Conservation (phyloP, 2,888 invertebrate species). For the Epinotia ramella region DNA sequence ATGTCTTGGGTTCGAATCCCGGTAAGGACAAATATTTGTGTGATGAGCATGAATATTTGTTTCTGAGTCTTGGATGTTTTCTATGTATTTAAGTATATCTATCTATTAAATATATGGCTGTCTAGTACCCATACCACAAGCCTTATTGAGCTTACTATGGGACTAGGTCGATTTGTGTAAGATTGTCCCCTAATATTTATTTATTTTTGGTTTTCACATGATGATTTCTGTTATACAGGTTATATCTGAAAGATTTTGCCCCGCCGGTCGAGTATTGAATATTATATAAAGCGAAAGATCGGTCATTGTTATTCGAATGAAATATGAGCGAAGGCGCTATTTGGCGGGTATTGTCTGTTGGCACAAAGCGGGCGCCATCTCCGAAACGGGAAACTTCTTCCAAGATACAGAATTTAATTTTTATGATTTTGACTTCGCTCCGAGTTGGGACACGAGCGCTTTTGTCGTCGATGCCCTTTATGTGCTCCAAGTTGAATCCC, state of each 20-base stretch:
- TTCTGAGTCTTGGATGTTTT: too few relatives aligned
- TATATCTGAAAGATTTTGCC: conserved; percentile 47
- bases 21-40: too few relatives aligned
- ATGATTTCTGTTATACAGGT: conserved; percentile 30
- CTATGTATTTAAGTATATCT: too few relatives aligned
- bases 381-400: conserved; percentile 63
- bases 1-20: too few relatives aligned
- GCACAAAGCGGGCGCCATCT: conserved; percentile 66
- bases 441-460: conserved; percentile 60
- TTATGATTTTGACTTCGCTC: conserved; percentile 71
- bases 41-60: too few relatives aligned
- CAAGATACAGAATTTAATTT: conserved; percentile 77
- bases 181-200: too few relatives aligned
- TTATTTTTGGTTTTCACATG: conserved; percentile 17
- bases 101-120: too few relatives aligned
- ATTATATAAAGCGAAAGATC: conserved; percentile 70
- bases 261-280: conserved; percentile 66
- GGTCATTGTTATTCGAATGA: conserved; percentile 75
- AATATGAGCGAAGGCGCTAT: conserved; percentile 74
- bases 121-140: too few relatives aligned
- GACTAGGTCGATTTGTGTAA: too few relatives aligned
- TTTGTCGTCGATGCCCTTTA: conserved; percentile 74
- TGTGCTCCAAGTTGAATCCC: conserved; percentile 68
- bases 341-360: conserved; percentile 69
- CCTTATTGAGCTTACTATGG: too few relatives aligned